phyloP scores from a whole-genome alignment of 1,140 invertebrate genomes.

The Apis florea region DNA sequence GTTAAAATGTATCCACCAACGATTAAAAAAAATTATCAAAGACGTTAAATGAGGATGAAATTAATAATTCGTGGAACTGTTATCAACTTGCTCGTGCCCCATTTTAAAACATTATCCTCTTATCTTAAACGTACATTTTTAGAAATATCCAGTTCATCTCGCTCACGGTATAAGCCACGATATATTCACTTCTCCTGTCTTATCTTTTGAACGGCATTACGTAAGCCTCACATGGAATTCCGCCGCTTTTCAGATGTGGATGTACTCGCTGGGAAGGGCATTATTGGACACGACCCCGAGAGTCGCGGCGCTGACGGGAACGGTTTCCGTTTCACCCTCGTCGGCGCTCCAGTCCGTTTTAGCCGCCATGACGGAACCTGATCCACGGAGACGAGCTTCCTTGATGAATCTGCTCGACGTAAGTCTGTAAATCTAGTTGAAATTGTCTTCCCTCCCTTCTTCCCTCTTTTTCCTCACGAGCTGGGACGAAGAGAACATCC shows the following conservation, averaged over 20 bases:
- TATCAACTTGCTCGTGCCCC: no score
- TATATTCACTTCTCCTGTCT: background rate
- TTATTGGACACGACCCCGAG: conserved; percentile 79
- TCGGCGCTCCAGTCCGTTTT: conserved; percentile 81
- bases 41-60: no score
- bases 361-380: conserved; percentile 81
- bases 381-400: conserved; percentile 80
- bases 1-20: no score
- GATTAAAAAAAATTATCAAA: no score
- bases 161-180: no score
- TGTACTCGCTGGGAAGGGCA: conserved; percentile 82
- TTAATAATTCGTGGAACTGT: no score
- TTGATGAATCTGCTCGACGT: conserved; percentile 83
- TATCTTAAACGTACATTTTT: no score
- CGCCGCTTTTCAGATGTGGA: conserved; percentile 82
- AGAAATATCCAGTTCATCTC: no score
- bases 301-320: conserved; percentile 80
- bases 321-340: conserved; percentile 80
- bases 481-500: no score
- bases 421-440: conserved; percentile 69
- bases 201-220: background rate
- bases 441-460: background rate
- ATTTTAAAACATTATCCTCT: no score
- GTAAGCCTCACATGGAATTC: background rate
- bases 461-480: no score